Percentiles rank a stretch among this genome's conserved stretches.
These are phyloP conservation scores for Chorisops tibialis DNA, from an alignment of 2,888 invertebrate genomes.

Conservation along the genomic window DNA sequence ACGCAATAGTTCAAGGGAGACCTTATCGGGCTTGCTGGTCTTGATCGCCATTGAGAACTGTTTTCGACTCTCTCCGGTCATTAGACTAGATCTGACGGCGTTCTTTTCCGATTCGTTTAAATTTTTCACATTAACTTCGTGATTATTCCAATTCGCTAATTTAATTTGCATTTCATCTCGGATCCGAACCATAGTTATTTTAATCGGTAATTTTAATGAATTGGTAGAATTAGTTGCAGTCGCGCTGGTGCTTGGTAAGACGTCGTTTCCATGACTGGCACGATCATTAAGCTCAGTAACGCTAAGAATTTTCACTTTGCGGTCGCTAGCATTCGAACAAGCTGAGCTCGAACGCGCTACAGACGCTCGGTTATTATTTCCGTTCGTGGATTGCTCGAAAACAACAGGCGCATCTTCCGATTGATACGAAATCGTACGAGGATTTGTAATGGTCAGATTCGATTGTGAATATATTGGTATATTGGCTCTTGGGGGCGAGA, in stretches of 20 bases:
- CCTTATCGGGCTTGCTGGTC: neutral
- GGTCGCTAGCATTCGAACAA: too few species aligned
- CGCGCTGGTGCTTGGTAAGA: too few species aligned
- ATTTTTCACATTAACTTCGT: neutral
- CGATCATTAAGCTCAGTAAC: conserved; percentile 7
- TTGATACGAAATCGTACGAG: too few species aligned
- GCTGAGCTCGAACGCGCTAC: too few species aligned
- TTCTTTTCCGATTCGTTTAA: neutral
- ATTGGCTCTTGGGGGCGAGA: too few species aligned
- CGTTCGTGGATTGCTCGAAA: too few species aligned
- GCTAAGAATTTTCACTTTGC: conserved; percentile 2
- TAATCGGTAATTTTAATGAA: neutral
- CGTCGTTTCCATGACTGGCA: neutral
- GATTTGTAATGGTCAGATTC: too few species aligned
- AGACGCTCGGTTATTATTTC: too few species aligned
- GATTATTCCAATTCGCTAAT: neutral
- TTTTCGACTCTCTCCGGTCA: neutral
- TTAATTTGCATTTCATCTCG: conserved; percentile 5
- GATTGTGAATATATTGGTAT: too few species aligned
- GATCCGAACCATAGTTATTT: neutral
- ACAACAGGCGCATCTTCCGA: too few species aligned
- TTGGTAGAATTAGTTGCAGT: neutral
- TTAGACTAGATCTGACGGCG: neutral
- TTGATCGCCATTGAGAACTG: neutral
- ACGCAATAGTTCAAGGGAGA: neutral